Evolutionary conservation across 1,140 invertebrate species (phyloP).

Genomic region (Periplaneta americana): DNA sequence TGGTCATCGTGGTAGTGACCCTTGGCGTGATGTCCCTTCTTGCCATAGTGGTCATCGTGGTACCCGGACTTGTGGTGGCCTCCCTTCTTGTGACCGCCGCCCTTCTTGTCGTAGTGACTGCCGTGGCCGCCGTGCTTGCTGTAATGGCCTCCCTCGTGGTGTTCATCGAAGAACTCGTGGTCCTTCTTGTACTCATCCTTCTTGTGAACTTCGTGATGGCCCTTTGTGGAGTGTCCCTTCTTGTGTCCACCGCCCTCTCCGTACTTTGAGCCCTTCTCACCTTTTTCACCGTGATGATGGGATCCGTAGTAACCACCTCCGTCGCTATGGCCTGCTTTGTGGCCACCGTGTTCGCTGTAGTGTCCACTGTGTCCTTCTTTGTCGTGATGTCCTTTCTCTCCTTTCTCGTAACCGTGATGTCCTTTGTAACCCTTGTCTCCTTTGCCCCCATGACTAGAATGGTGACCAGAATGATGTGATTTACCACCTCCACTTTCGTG

Average conservation of each 20-base stretch:
- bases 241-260: conserved; percentile 18
- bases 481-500: conserved; percentile 18
- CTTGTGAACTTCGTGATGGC: conserved; percentile 63
- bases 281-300: conserved; percentile 16
- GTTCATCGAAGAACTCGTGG: conserved; percentile 22
- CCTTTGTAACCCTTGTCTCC: conserved; percentile 19
- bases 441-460: conserved; percentile 8
- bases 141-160: conserved; percentile 20
- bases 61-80: conserved; percentile 34
- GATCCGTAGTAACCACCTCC: conserved; percentile 16
- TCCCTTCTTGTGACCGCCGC: conserved; percentile 35
- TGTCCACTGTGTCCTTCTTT: conserved; percentile 16
- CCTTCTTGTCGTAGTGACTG: conserved; percentile 14
- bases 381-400: conserved; percentile 17
- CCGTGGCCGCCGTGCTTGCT: conserved; percentile 19
- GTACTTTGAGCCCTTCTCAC: conserved; percentile 16
- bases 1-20: conserved; percentile 47
- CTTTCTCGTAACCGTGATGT: conserved; percentile 15
- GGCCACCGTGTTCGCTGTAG: conserved; percentile 18
- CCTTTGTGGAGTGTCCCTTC: conserved; percentile 30
- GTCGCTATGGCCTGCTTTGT: conserved; percentile 16
- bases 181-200: conserved; percentile 57
- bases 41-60: conserved; percentile 48
- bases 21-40: conserved; percentile 47
- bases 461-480: conserved; percentile 14